phyloP scores from a whole-genome alignment of 2,113 vertebrate genomes.

The Aleadryas rufinucha region DNA sequence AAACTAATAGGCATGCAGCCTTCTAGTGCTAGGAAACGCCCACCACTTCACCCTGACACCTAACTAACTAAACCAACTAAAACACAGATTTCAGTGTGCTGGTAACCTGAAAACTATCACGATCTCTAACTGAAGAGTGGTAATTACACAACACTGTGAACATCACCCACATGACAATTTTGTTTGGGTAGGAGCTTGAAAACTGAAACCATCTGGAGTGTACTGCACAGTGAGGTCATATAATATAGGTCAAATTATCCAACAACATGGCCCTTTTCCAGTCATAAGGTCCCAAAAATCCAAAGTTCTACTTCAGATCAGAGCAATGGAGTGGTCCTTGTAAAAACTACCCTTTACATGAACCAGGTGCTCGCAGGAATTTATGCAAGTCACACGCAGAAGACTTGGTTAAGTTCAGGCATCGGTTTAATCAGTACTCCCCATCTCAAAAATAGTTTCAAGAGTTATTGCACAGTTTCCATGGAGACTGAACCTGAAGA shows the following conservation, averaged over 20 bases:
- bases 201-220: background rate
- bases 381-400: background rate
- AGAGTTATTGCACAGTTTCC: constrained; percentile 21
- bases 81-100: background rate
- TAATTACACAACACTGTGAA: background rate
- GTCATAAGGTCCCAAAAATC: background rate
- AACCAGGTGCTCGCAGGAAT: background rate
- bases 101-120: background rate
- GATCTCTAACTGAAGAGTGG: background rate
- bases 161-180: background rate
- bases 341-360: background rate
- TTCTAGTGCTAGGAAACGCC: background rate
- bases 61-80: background rate
- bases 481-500: background rate
- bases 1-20: background rate
- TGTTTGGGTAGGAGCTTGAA: background rate
- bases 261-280: background rate
- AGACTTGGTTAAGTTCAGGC: constrained; percentile 12
- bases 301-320: background rate
- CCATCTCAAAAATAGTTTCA: constrained; percentile 26
- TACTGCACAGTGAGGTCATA: background rate
- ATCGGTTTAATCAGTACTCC: constrained; percentile 6
- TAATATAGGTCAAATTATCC: background rate
- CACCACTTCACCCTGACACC: background rate
- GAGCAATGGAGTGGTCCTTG: background rate